A percentile compares a stretch with the other conserved stretches of the same genome.
phyloP scores from a whole-genome alignment of 2,797 vertebrate genomes.

The Peromyscus melanophrys region DNA sequence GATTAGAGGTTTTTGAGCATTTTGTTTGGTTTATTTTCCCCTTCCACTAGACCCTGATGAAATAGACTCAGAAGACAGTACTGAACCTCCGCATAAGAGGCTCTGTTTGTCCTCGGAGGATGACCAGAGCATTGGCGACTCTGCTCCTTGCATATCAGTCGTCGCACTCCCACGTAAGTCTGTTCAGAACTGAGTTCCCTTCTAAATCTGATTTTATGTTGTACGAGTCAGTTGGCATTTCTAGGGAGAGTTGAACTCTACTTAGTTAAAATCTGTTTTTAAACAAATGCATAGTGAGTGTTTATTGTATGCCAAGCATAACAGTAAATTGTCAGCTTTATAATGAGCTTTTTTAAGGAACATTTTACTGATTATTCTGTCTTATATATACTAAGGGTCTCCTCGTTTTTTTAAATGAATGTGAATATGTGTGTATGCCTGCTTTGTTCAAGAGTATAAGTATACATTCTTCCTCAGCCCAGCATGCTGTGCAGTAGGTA shows the following conservation, averaged over 20 bases:
- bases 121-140: constrained; percentile 92
- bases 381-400: background rate
- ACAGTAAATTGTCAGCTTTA: background rate
- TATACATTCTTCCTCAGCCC: background rate
- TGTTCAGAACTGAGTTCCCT: constrained; percentile 10
- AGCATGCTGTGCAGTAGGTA: background rate
- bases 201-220: constrained; percentile 36
- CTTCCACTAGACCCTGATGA: constrained; percentile 90
- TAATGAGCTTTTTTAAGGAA: constrained; percentile 21
- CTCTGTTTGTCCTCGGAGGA: constrained; percentile 93
- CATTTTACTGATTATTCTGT: background rate
- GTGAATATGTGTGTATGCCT: background rate
- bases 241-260: background rate
- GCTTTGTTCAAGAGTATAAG: background rate
- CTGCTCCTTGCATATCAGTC: constrained; percentile 93
- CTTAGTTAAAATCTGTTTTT: constrained; percentile 15
- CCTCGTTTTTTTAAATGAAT: background rate
- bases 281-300: constrained; percentile 16
- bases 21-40: constrained; percentile 1
- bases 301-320: constrained; percentile 4
- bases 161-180: constrained; percentile 96
- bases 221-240: constrained; percentile 30
- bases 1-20: constrained; percentile 64
- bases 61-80: constrained; percentile 92
- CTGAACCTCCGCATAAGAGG: constrained; percentile 95